phyloP scores from a whole-genome alignment of 64 coral and sea anemone species.

The Orbicella faveolata region DNA sequence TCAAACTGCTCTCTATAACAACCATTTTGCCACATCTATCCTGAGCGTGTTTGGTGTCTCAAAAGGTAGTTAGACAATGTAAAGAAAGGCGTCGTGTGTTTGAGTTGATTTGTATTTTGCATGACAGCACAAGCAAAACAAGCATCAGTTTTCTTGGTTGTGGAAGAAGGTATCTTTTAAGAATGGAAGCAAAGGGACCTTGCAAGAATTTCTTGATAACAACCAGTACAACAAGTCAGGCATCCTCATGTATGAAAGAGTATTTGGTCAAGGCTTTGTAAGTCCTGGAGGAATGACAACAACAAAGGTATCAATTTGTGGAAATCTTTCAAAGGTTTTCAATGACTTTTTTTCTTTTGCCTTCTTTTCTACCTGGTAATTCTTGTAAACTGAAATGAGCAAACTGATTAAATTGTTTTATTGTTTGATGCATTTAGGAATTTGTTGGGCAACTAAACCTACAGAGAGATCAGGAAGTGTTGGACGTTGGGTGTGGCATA shows the following conservation, averaged over 20 bases:
- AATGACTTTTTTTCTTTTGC: background rate
- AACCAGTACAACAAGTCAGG: constrained; percentile 79
- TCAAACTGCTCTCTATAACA: too few relatives aligned
- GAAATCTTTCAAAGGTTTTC: background rate
- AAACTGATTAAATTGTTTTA: background rate
- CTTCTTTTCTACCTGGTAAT: background rate
- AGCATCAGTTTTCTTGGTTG: constrained; percentile 81
- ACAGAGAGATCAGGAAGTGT: constrained; percentile 65
- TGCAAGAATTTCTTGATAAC: constrained; percentile 90
- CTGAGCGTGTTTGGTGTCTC: too few relatives aligned
- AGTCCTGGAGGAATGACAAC: constrained; percentile 93
- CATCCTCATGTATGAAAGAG: constrained; percentile 87
- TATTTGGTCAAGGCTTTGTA: constrained; percentile 92
- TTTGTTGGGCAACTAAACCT: constrained; percentile 82
- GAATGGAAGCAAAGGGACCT: constrained; percentile 29
- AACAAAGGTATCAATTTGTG: constrained; percentile 68
- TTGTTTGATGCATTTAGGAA: constrained; percentile 50
- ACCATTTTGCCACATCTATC: too few relatives aligned
- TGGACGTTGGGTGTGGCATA: constrained; percentile 95
- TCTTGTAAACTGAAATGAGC: background rate
- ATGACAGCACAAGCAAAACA: constrained; percentile 78
- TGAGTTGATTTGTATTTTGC: background rate
- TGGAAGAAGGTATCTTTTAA: constrained; percentile 53
- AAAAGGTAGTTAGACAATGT: too few relatives aligned
- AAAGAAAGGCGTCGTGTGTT: too few relatives aligned